Conservation (phyloP, 2,888 invertebrate species). For the Noctua comes region DNA sequence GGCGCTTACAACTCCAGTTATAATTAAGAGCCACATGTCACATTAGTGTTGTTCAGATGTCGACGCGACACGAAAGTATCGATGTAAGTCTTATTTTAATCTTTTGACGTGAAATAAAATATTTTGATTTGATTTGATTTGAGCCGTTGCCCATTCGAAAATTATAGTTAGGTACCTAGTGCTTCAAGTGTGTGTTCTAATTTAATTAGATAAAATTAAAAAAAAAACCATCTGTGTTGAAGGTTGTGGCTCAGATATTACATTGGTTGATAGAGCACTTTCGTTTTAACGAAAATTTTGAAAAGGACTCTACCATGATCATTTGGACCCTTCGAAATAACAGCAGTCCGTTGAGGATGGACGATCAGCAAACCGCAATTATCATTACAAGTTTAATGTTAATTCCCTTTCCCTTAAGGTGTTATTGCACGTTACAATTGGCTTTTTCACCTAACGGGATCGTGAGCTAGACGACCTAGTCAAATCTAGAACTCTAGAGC, state of each 20-base stretch:
- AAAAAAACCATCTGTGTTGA: too few relatives aligned
- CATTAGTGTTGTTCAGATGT: constrained; percentile 70
- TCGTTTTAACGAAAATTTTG: too few relatives aligned
- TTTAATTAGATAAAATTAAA: background rate
- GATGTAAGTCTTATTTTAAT: background rate
- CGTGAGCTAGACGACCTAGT: too few relatives aligned
- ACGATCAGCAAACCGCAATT: too few relatives aligned
- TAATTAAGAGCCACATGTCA: constrained; percentile 89
- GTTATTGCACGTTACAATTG: background rate
- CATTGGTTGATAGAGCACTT: background rate
- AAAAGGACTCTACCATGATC: background rate
- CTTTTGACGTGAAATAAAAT: background rate
- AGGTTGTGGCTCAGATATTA: background rate
- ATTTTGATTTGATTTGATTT: background rate
- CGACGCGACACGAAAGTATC: constrained; percentile 21
- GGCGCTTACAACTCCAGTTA: constrained; percentile 84
- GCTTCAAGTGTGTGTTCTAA: background rate
- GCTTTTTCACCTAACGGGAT: background rate
- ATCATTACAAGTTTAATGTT: too few relatives aligned
- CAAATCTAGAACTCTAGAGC: too few relatives aligned
- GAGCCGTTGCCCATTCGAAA: background rate
- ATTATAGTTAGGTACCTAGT: background rate
- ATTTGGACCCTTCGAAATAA: background rate
- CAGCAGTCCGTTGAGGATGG: too few relatives aligned
- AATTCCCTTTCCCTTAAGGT: background rate